These are phyloP conservation scores for Emys orbicularis DNA, from an alignment of 2,797 vertebrate genomes.

Conservation along the genomic window DNA sequence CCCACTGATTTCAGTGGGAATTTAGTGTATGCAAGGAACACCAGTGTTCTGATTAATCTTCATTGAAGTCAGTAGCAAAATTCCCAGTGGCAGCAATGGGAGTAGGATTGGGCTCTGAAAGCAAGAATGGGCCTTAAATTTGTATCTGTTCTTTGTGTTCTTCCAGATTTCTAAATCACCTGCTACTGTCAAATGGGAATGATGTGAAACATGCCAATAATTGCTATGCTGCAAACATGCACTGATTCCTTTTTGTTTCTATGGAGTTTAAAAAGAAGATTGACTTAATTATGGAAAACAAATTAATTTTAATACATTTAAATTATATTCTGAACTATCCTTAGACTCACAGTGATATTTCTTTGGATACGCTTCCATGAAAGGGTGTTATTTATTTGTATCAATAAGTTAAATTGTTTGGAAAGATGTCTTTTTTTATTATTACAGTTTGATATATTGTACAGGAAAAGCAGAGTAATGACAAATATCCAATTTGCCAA, in stretches of 20 bases:
- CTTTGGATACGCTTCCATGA: not conserved
- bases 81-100: not conserved
- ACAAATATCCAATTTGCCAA: not conserved
- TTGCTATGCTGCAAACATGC: not conserved
- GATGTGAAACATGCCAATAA: not conserved
- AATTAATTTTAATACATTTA: not conserved
- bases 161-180: not conserved
- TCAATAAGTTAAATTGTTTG: not conserved
- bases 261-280: not conserved
- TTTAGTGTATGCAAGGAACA: not conserved
- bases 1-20: not conserved
- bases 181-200: not conserved
- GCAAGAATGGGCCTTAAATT: not conserved
- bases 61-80: not conserved
- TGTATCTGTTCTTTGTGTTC: not conserved
- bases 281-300: not conserved
- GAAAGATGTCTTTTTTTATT: not conserved
- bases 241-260: not conserved
- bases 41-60: not conserved
- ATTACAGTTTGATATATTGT: not conserved
- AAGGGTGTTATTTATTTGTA: not conserved
- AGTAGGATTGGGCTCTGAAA: not conserved
- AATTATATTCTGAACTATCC: not conserved
- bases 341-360: not conserved
- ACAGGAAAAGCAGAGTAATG: not conserved